Conservation (phyloP, 2,888 invertebrate genomes). For the Athrips mouffetella region DNA sequence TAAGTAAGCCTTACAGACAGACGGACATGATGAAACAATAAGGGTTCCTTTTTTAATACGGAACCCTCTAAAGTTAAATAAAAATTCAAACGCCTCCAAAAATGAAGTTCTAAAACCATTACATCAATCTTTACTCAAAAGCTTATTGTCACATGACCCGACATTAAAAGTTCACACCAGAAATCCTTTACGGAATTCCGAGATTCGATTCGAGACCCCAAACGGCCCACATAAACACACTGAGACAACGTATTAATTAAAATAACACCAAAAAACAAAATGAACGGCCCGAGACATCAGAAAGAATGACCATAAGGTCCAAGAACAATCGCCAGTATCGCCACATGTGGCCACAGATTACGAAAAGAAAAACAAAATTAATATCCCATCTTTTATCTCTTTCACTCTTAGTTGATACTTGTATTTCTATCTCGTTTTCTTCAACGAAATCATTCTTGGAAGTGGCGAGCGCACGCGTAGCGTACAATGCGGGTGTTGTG, state of each 20-base stretch:
- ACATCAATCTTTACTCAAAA: not conserved
- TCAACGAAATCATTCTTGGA: conserved; percentile 75
- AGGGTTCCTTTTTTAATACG: too few relatives aligned
- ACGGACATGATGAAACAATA: too few relatives aligned
- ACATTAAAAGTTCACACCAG: not conserved
- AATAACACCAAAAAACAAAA: conserved; percentile 58
- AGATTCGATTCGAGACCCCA: conserved; percentile 17
- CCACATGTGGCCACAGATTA: conserved; percentile 77
- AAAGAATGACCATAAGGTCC: conserved; percentile 74
- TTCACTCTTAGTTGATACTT: conserved; percentile 26
- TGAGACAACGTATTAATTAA: conserved; percentile 66
- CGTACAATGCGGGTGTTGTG: conserved; percentile 74
- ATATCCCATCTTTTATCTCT: conserved; percentile 43
- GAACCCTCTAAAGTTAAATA: too few relatives aligned
- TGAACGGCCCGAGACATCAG: conserved; percentile 40
- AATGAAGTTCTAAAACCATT: not conserved
- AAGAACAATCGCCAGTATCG: conserved; percentile 74
- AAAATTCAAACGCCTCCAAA: too few relatives aligned
- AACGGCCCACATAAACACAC: conserved; percentile 37
- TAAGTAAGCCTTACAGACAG: too few relatives aligned
- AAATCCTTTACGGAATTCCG: conserved; percentile 13
- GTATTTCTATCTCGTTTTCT: conserved; percentile 24
- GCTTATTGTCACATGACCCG: not conserved
- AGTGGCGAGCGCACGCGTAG: conserved; percentile 60
- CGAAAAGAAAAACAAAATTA: conserved; percentile 72